phyloP scores from a whole-genome alignment of 2,113 vertebrate species.

The Cnemophilus loriae region DNA sequence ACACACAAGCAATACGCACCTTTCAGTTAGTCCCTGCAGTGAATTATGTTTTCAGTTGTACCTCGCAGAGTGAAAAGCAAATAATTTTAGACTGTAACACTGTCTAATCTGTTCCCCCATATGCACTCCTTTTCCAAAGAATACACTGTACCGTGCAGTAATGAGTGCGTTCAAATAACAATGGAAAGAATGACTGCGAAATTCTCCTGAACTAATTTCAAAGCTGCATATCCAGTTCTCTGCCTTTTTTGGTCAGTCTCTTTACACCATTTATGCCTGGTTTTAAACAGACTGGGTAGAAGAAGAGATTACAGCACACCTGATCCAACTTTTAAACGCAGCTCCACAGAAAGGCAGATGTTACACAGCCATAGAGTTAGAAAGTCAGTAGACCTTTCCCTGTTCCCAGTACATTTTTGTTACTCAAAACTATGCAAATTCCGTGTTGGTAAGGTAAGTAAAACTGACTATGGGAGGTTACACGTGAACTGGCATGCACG shows the following conservation, averaged over 20 bases:
- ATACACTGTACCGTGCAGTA: conserved; percentile 50
- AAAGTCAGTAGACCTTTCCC: not conserved
- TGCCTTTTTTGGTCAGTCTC: conserved; percentile 58
- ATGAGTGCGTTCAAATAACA: conserved; percentile 32
- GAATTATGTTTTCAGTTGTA: conserved; percentile 50
- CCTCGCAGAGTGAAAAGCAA: conserved; percentile 5
- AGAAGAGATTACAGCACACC: conserved; percentile 12
- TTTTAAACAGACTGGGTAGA: conserved; percentile 5
- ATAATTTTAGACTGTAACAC: conserved; percentile 29
- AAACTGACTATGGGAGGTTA: not conserved
- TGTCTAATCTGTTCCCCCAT: conserved; percentile 37
- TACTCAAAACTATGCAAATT: not conserved
- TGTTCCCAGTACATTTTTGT: not conserved
- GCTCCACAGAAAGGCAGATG: not conserved
- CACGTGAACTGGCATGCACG: not conserved
- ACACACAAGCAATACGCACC: not conserved
- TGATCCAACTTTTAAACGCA: not conserved
- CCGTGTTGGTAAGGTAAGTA: not conserved
- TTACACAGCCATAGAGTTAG: not conserved
- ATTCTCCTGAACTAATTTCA: not conserved
- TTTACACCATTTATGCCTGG: conserved; percentile 17
- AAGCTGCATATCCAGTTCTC: conserved; percentile 32
- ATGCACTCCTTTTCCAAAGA: conserved; percentile 47
- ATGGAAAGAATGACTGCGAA: conserved; percentile 60
- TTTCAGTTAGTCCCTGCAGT: not conserved